Evolutionary conservation across 2,797 vertebrate species (phyloP).

Genomic region (Fistularia commersonii): DNA sequence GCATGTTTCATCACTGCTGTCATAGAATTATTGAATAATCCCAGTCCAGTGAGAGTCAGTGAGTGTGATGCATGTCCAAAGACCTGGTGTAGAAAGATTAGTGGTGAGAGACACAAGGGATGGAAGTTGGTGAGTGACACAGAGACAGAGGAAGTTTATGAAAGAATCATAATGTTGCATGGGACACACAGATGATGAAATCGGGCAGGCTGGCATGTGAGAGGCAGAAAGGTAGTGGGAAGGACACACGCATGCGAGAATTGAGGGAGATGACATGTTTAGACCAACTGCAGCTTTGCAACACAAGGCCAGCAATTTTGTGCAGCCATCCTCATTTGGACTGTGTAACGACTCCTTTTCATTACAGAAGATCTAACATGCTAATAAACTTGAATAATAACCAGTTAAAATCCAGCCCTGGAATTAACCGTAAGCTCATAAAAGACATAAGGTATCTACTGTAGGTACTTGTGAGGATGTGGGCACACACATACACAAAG

Average conservation of each 20-base stretch:
- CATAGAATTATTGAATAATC: conserved; percentile 56
- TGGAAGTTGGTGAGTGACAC: conserved; percentile 7
- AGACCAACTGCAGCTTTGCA: conserved; percentile 20
- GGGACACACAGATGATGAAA: conserved; percentile 23
- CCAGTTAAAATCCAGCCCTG: too few species aligned
- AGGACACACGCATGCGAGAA: conserved; percentile 26
- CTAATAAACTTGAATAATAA: too few species aligned
- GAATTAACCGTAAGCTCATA: too few species aligned
- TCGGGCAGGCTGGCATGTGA: conserved; percentile 18
- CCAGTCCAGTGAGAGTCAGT: conserved; percentile 39
- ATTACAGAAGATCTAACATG: too few species aligned
- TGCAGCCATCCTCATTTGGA: too few species aligned
- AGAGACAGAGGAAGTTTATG: conserved; percentile 4
- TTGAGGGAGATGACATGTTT: conserved; percentile 5
- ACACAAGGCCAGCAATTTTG: conserved; percentile 14
- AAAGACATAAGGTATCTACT: too few species aligned
- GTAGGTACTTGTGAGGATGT: too few species aligned
- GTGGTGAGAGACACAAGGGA: conserved; percentile 7
- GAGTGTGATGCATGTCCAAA: conserved; percentile 49
- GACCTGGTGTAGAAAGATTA: conserved; percentile 21
- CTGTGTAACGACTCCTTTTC: too few species aligned
- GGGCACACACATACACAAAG: too few species aligned
- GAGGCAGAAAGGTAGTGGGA: conserved; percentile 20
- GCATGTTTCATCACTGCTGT: conserved; percentile 42
- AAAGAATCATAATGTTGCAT: not conserved